These are phyloP conservation scores for Trachops cirrhosus DNA, from an alignment of 2,797 vertebrate species.

Conservation along the genomic window DNA sequence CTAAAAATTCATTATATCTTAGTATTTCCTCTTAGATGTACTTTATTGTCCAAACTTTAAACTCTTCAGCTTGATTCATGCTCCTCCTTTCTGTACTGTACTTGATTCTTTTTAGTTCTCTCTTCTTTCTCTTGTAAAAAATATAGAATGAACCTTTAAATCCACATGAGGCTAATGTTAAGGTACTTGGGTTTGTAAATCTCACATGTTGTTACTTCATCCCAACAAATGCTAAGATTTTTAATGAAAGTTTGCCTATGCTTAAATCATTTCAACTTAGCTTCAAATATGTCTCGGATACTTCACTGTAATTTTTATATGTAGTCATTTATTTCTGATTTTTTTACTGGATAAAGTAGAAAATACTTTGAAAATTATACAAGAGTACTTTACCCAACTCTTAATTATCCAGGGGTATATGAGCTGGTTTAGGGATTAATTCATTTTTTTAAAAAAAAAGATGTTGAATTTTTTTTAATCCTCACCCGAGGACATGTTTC, in stretches of 20 bases:
- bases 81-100: neutral
- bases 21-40: neutral
- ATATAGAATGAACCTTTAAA: neutral
- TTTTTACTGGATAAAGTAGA: neutral
- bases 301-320: neutral
- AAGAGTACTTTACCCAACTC: neutral
- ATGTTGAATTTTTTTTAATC: neutral
- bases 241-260: neutral
- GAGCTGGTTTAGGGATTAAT: neutral
- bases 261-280: neutral
- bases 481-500: no score
- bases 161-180: neutral
- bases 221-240: neutral
- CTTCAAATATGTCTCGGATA: neutral
- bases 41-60: neutral
- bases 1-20: neutral
- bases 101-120: neutral
- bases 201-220: neutral
- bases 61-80: neutral
- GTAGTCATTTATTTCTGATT: neutral
- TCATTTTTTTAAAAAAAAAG: neutral
- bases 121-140: neutral
- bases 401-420: neutral
- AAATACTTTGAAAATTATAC: neutral
- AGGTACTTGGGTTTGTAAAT: neutral